Base-by-base conservation (phyloP, 1,140 invertebrate genomes). In the Panonychus citri region DNA sequence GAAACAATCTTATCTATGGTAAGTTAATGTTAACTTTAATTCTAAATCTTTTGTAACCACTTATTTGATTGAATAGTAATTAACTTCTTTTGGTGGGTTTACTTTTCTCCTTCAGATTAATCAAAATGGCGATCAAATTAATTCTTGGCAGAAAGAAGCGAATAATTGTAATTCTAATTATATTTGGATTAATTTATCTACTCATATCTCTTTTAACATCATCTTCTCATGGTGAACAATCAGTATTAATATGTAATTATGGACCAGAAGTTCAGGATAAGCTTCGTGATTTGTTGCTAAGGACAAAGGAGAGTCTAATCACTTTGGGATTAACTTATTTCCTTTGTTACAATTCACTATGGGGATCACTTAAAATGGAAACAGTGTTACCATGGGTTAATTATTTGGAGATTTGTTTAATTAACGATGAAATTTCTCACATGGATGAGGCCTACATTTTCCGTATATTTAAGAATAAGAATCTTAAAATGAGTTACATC, bases 271-370 rank as follows among this genome's bases (percentile, higher is more conserved):
- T 19, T 4, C 25, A 30, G 27, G 25, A 26, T 17, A 27, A 3
- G 10, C 19, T 51, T 12, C 17, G 15, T n/a, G 49, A 51, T 26
- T 27, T 51, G 26, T 24, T 51, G 13, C 2, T 28, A 4, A 4
- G 49, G 4, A 27, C 26, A 5, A 51, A 51, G 19, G 24, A 25
- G 12, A n/a, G 25, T n/a, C 19, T 73, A 24, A 53, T 62, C n/a
- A 60, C 64, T 21, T 56, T 71, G 24, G 59, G 65, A 10, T 56
- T 73, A 1, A 64, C 66, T 7, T 69, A 75, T 62, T 73, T 71
- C 57, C 60, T 75, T 2, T 76, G 74, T 62, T 76, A 73, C 61
- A 71, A 71, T 26, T 69, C 69, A n/a, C 65, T 76, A 7, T 76
- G 73, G 73, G 73, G 72, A n/a, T 69, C 70, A 15, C 62, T 75